Evolutionary conservation across 2,888 invertebrate genomes (phyloP).

Genomic region (Cheilosia vernalis): DNA sequence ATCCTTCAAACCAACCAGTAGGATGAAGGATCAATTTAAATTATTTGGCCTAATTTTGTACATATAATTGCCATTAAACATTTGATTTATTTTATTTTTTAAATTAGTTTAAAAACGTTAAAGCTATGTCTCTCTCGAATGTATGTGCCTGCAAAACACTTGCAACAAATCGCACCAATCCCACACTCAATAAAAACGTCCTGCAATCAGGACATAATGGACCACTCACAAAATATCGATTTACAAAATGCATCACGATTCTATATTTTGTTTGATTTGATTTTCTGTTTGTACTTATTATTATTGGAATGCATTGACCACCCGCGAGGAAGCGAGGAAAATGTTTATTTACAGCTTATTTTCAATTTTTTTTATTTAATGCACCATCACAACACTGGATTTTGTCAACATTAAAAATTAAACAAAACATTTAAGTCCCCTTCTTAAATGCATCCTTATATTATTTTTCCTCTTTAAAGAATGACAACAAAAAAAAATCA

Average conservation of each 20-base stretch:
- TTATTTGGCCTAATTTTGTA: conserved; percentile 24
- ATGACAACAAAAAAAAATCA: conserved; percentile 17
- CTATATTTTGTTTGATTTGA: conserved; percentile 7
- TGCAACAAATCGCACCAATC: conserved; percentile 1
- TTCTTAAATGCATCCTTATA: conserved; percentile 38
- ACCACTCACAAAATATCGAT: conserved; percentile 31
- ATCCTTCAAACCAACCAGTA: not conserved
- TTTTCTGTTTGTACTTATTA: conserved; percentile 20
- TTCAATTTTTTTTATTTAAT: conserved; percentile 27
- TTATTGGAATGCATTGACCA: conserved; percentile 43
- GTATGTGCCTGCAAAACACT: conserved; percentile 29
- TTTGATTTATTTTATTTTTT: conserved; percentile 8
- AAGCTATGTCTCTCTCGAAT: not conserved
- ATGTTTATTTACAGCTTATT: conserved; percentile 36
- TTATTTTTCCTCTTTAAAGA: conserved; percentile 2
- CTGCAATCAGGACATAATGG: not conserved
- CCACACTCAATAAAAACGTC: not conserved
- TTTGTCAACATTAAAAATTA: conserved; percentile 23
- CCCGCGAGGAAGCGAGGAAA: conserved; percentile 18
- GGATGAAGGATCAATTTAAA: not conserved
- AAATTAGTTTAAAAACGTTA: not conserved
- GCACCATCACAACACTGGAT: conserved; percentile 71
- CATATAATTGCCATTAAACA: not conserved
- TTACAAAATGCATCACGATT: conserved; percentile 33
- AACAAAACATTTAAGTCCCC: conserved; percentile 30